Evolutionary conservation across 2,888 invertebrate species (phyloP).

Genomic region (Napeogenes sylphis): DNA sequence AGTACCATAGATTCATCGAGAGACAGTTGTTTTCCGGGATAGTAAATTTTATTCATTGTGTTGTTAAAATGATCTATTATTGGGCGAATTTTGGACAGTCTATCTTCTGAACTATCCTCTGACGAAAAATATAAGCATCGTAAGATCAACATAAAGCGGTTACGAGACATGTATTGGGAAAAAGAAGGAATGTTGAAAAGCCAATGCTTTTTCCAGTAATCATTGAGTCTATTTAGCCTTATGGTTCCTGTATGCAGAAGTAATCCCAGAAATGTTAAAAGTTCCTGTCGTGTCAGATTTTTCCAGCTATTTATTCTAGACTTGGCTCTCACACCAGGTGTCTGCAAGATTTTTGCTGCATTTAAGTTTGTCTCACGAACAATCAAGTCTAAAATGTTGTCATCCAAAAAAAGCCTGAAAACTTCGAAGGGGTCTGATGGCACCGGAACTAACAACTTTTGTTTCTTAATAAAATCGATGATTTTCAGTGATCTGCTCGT

Average conservation of each 20-base stretch:
- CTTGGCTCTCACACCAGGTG: no score
- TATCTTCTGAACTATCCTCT: slow-evolving; percentile 35
- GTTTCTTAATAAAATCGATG: slow-evolving; percentile 22
- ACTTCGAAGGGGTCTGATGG: slow-evolving; percentile 32
- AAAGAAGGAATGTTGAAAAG: slow-evolving; percentile 44
- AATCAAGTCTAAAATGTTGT: slow-evolving; percentile 31
- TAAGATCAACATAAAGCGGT: slow-evolving; percentile 34
- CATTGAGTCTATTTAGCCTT: slow-evolving; percentile 38
- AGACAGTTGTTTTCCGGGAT: slow-evolving; percentile 39
- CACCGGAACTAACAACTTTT: slow-evolving; percentile 27
- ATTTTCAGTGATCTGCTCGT: slow-evolving; percentile 5
- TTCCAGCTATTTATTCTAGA: no score
- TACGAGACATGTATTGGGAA: slow-evolving; percentile 41
- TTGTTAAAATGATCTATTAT: neutral
- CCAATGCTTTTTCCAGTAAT: slow-evolving; percentile 48
- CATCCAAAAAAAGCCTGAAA: slow-evolving; percentile 32
- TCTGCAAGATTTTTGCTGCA: no score
- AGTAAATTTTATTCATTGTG: slow-evolving; percentile 31
- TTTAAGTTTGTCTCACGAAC: slow-evolving; percentile 16
- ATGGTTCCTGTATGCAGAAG: slow-evolving; percentile 36
- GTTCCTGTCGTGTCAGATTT: no score
- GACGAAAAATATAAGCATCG: slow-evolving; percentile 41
- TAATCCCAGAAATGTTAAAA: no score
- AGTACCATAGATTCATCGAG: slow-evolving; percentile 37
- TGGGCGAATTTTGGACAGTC: slow-evolving; percentile 20